Base-by-base conservation (phyloP, 2,797 vertebrate genomes). In the Salarias fasciatus region DNA sequence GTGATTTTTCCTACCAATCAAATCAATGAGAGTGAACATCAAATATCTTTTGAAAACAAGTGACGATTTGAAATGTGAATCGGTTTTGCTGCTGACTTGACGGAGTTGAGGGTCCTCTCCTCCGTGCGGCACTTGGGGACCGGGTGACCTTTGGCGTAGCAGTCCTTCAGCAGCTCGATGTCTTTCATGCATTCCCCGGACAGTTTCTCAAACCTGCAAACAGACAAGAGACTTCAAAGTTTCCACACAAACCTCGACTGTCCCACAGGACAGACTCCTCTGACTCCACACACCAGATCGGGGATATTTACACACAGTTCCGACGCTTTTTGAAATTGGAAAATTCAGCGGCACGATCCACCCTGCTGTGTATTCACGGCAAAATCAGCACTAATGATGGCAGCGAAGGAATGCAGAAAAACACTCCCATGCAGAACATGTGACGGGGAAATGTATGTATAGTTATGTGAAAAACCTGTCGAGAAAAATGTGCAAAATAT, bases 91-190 rank as follows among this genome's bases (percentile, higher is more conserved):
- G 49, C 92, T 89, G 72, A 97, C 96, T 95, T 97, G 85, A 95
- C 59, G 15, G 91, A 33, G 48, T 84, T 95, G 80, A 96, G 84
- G 13, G 95, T 98, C 66, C 96, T 91, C 83, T 97, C 95, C 79
- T 97, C 95, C 0, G 93, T 94, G 84, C 75, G 95, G 84, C 91
- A 92, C 41, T 71, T 86, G 11, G 96, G 96, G 0, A 93, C 89
- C 0, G 94, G 92, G 5, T 87, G 91, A 36, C 95, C 95, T n/a
- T 93, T 93, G 41, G 92, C 75, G 0, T 96, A 91, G 11, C 93
- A 91, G 14, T 90, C 94, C 80, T 94, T 96, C 76, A 98, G 81
- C 5, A 89, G 78, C 24, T 94, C 94, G 68, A 96, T 94, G 83
- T 89, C 92, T 75, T 91, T 93, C 86, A 92, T 92, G 58, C 92